phyloP scores from a whole-genome alignment of 2,113 vertebrate species.

The Percina caprodes region DNA sequence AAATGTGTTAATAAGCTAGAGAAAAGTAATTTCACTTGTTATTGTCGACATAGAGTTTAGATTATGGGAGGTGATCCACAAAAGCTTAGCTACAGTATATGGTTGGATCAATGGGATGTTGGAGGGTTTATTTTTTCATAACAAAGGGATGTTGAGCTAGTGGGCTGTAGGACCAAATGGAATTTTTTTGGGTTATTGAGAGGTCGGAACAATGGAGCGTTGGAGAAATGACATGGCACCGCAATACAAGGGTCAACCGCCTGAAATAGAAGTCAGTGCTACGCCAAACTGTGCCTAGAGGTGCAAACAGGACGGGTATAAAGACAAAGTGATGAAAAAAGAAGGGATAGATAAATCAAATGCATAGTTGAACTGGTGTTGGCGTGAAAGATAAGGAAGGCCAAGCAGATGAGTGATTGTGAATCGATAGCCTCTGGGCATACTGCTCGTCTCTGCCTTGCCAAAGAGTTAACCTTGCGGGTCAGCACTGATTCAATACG shows the following conservation, averaged over 20 bases:
- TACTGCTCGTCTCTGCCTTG: slow-evolving; percentile 28
- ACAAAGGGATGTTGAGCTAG: no score
- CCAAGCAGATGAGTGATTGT: slow-evolving; percentile 63
- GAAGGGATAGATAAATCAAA: slow-evolving; percentile 35
- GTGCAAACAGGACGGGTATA: slow-evolving; percentile 1
- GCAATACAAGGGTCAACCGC: neutral
- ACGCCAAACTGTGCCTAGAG: neutral
- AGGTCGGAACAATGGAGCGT: no score
- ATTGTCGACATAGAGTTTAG: no score
- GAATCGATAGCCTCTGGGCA: slow-evolving; percentile 67
- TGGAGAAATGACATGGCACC: no score
- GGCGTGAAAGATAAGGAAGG: slow-evolving; percentile 47
- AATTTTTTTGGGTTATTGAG: no score
- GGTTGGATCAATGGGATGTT: no score
- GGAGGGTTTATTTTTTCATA: no score
- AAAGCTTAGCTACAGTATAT: no score
- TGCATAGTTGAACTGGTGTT: slow-evolving; percentile 47
- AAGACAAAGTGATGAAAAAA: neutral
- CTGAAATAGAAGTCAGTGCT: neutral
- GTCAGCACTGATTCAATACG: slow-evolving; percentile 61
- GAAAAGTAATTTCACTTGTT: no score
- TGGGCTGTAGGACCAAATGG: no score
- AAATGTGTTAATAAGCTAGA: no score
- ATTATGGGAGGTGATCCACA: no score
- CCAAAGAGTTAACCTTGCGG: slow-evolving; percentile 69